Evolutionary conservation across 2,797 vertebrate genomes (phyloP), one percentile per base, ranked within the genome.

Genomic region (Jordanella pulchra): DNA sequence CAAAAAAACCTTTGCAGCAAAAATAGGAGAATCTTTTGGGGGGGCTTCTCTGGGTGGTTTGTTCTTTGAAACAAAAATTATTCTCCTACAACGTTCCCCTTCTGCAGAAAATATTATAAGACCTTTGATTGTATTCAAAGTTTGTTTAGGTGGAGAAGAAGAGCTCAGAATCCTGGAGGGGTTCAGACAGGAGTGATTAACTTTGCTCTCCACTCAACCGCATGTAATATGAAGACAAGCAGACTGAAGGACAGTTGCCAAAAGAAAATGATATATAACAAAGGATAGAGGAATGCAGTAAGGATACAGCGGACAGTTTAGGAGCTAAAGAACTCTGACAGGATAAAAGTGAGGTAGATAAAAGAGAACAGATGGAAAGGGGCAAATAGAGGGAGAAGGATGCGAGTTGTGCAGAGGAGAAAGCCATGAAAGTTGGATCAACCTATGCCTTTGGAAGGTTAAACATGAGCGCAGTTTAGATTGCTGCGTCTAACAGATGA

Each of bases 71-170:
- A 91, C 83, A 80, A 85, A 84, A 86, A 86, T 81, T 55, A 81
- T 89, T 89, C 84, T 87, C 84, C 86, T 86, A 81, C 84, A 73
- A 78, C 72, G 50, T 72, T 83, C 77, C 72, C 71, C 75, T 76
- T 86, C 71, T 72, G 76, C 71, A 11, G 65, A 85, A 85, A 84
- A 89, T 76, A 79, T 87, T 87, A 86, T 81, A 73, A 89, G 75
- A 69, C 61, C 75, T 91, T 87, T 92, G 87, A 89, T 86, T 89
- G 82, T 83, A 88, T 91, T 88, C 84, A 87, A 87, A 89, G 89
- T 92, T 92, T 91, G 87, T 87, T 92, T 87, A 91, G 87, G 84
- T 80, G 78, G 79, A 84, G 74, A 66, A 82, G 87, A 84, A 75
- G 78, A 73, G 80, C 84, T 76, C 79, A 17, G 73, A 72, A 79